A percentile compares a stretch with the other conserved stretches of the same genome.
Evolutionary conservation across 2,113 vertebrate species (phyloP).

Genomic region (Terrapene triunguis): DNA sequence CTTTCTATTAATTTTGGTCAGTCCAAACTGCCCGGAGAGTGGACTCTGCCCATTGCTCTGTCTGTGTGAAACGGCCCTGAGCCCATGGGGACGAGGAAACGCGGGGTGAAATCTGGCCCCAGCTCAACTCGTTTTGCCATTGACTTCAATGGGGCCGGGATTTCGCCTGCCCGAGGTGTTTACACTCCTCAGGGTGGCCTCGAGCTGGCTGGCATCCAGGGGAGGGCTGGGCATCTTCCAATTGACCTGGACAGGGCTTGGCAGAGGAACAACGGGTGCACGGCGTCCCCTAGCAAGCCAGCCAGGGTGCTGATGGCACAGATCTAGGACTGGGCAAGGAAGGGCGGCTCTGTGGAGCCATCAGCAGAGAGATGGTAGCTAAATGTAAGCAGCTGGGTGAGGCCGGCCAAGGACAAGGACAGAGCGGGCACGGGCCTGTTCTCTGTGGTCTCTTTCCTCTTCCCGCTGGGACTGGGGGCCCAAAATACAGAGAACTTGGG

Average conservation of each 20-base stretch:
- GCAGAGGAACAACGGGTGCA: background rate
- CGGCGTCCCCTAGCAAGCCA: background rate
- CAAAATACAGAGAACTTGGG: constrained; percentile 5
- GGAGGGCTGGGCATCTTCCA: background rate
- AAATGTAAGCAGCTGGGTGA: background rate
- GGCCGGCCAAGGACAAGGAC: fast-evolving
- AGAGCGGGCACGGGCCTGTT: background rate
- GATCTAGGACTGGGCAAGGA: background rate
- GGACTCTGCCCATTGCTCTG: background rate
- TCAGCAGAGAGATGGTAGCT: background rate
- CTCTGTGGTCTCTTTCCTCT: background rate
- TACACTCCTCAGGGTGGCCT: background rate
- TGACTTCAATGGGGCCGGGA: background rate
- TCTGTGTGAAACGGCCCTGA: background rate
- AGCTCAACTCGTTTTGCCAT: background rate
- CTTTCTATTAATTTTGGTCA: background rate
- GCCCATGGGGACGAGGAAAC: background rate
- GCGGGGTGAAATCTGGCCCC: background rate
- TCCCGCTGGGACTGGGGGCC: background rate
- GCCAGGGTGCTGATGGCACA: background rate
- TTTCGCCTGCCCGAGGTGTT: background rate
- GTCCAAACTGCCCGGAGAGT: background rate
- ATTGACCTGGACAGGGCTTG: background rate
- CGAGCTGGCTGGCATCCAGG: background rate
- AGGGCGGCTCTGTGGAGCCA: background rate